Percentiles rank a stretch among this genome's conserved stretches.
phyloP scores from a whole-genome alignment of 92 coral and sea anemone species.

The Paramuricea clavata region DNA sequence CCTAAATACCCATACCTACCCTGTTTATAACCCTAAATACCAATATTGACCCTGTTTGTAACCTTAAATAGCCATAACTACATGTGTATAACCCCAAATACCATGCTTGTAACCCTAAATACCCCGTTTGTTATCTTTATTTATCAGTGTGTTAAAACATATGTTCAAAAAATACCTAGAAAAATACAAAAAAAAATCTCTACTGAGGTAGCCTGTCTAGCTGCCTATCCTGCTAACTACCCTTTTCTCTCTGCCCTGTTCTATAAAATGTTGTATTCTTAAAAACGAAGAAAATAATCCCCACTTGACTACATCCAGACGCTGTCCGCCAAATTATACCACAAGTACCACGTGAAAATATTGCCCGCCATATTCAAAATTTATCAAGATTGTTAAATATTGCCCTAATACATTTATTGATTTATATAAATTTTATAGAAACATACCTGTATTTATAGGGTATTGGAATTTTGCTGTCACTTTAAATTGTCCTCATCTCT shows the following conservation, averaged over 20 bases:
- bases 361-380: conserved; percentile 22
- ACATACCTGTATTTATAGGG: neutral
- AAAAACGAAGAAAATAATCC: neutral
- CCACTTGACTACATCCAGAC: neutral
- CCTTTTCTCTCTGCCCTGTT: neutral
- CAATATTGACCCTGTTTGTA: neutral
- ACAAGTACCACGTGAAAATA: neutral
- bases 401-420: neutral
- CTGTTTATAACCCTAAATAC: too few relatives aligned
- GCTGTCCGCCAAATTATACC: too few relatives aligned
- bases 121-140: neutral
- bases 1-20: too few relatives aligned
- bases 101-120: neutral
- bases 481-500: too few relatives aligned
- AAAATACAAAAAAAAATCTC: too few relatives aligned
- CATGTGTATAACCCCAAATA: neutral
- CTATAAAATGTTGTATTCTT: neutral
- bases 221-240: too few relatives aligned
- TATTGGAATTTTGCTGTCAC: neutral
- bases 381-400: neutral
- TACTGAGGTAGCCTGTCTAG: too few relatives aligned
- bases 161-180: too few relatives aligned
- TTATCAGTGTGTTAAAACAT: too few relatives aligned
- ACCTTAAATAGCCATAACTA: neutral
- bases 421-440: too few relatives aligned